phyloP scores from a whole-genome alignment of 2,888 invertebrate species.

The Hirtodrosophila duncani region DNA sequence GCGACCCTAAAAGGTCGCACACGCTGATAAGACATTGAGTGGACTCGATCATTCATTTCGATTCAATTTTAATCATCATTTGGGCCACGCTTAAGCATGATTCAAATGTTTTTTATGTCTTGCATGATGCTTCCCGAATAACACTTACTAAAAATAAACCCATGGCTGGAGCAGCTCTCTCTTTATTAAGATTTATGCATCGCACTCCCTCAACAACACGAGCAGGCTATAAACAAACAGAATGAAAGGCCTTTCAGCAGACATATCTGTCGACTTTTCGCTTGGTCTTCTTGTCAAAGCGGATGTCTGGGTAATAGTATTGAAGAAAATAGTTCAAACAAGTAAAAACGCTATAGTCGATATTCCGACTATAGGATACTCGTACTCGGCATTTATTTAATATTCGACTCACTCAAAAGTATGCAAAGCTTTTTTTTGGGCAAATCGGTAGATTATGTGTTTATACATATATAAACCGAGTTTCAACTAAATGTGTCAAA shows the following conservation, averaged over 20 bases:
- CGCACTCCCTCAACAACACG: slow-evolving; percentile 2
- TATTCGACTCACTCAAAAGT: too few species aligned
- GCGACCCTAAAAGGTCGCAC: slow-evolving; percentile 4
- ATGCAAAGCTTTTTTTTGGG: too few species aligned
- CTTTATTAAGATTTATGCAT: slow-evolving; percentile 49
- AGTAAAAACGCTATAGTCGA: too few species aligned
- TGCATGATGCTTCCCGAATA: not conserved
- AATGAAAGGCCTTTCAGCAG: not conserved
- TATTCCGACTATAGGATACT: too few species aligned
- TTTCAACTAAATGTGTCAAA: too few species aligned
- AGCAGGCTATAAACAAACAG: not conserved
- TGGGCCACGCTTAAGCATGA: not conserved
- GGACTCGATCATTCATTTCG: slow-evolving; percentile 7
- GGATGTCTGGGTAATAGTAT: too few species aligned
- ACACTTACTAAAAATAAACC: slow-evolving; percentile 15
- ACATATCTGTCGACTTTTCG: not conserved
- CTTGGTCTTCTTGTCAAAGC: too few species aligned
- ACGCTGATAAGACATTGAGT: slow-evolving; percentile 2
- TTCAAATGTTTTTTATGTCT: slow-evolving; percentile 27
- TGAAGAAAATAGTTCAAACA: too few species aligned
- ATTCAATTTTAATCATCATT: slow-evolving; percentile 16
- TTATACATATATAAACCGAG: too few species aligned
- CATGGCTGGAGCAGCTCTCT: slow-evolving; percentile 1
- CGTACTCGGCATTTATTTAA: too few species aligned
- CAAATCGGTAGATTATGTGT: too few species aligned